These are phyloP conservation scores for Acromyrmex heyeri DNA, from an alignment of 1,140 invertebrate genomes.

Conservation along the genomic window DNA sequence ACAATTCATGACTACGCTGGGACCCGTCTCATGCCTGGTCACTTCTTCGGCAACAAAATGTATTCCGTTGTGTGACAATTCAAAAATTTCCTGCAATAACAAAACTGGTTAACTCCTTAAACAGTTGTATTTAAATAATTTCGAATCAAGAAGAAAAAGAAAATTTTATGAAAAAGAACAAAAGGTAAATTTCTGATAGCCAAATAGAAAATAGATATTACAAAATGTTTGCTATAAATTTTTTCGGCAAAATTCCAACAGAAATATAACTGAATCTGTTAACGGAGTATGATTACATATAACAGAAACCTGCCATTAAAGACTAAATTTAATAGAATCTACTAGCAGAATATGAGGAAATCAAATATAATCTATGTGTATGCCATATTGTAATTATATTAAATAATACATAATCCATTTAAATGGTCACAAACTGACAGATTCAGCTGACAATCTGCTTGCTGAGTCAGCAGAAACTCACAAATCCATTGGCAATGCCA, in stretches of 20 bases:
- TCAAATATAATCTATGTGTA: background rate
- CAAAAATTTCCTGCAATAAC: constrained; percentile 94
- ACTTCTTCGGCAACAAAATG: constrained; percentile 95
- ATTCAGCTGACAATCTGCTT: background rate
- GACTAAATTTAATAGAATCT: background rate
- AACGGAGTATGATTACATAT: too few species aligned
- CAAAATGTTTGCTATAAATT: background rate
- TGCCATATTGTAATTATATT: background rate
- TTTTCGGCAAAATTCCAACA: background rate
- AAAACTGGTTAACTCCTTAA: background rate
- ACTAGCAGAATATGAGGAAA: background rate
- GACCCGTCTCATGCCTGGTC: constrained; percentile 94
- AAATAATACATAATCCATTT: background rate
- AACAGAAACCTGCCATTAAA: too few species aligned
- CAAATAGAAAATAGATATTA: background rate
- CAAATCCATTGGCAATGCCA: constrained; percentile 98
- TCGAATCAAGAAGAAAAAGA: background rate
- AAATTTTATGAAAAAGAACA: background rate
- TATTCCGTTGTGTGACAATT: constrained; percentile 93
- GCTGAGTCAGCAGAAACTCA: constrained; percentile 84
- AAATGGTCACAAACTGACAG: background rate
- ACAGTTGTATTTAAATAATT: background rate
- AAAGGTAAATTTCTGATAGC: background rate
- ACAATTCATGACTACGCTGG: constrained; percentile 97
- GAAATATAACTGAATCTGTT: background rate